Evolutionary conservation across 2,113 vertebrate genomes (phyloP).

Genomic region (Alouatta palliata): DNA sequence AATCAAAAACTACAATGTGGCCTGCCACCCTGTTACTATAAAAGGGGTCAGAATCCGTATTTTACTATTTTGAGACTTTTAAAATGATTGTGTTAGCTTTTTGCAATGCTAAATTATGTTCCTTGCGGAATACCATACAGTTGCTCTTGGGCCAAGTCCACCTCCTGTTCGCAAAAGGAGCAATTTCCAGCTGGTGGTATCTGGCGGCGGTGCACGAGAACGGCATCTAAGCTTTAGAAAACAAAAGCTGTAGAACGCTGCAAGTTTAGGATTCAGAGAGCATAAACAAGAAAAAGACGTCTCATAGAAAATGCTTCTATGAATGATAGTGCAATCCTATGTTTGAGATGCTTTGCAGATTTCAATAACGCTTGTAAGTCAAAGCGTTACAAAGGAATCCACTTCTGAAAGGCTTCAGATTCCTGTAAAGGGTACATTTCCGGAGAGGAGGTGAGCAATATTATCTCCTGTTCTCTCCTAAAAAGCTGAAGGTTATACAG

Average conservation of each 20-base stretch:
- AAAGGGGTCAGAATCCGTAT: accelerated
- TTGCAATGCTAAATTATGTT: background rate
- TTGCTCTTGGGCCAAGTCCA: background rate
- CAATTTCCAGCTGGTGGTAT: background rate
- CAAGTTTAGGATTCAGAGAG: background rate
- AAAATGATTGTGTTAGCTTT: background rate
- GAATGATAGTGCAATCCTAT: too few relatives aligned
- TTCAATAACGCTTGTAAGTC: background rate
- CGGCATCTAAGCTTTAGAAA: background rate
- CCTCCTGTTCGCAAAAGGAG: background rate
- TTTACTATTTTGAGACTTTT: background rate
- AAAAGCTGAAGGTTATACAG: background rate
- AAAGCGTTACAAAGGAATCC: background rate
- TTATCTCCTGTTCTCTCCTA: background rate
- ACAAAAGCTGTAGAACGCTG: background rate
- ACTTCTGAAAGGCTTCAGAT: background rate
- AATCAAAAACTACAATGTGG: background rate
- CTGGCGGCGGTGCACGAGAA: background rate
- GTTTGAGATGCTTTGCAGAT: background rate
- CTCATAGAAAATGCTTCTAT: background rate
- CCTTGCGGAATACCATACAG: background rate
- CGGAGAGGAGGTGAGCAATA: background rate
- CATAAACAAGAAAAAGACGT: background rate
- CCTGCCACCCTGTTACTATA: too few relatives aligned
- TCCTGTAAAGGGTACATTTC: background rate